Percentiles rank a stretch among this genome's conserved stretches.
phyloP scores from a whole-genome alignment of 2,113 vertebrate genomes.

The Dissostichus mawsoni region DNA sequence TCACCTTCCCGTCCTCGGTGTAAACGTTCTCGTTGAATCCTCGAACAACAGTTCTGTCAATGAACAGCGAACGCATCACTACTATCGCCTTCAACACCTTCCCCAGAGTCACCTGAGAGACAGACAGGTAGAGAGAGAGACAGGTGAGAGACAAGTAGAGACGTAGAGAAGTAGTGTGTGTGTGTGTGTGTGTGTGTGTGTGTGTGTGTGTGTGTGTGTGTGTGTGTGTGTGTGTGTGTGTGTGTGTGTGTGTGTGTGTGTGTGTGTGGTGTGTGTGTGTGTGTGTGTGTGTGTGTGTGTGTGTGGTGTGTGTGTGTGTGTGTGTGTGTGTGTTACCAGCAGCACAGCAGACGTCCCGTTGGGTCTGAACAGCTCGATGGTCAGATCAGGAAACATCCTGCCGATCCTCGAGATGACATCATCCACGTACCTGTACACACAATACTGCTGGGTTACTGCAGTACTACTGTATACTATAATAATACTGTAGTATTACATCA shows the following conservation, averaged over 20 bases:
- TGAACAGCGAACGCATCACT: conserved; percentile 98
- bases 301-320: no score
- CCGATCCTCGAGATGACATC: conserved; percentile 97
- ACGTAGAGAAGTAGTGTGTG: no score
- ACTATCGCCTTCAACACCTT: conserved; percentile 97
- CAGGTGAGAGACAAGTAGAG: no score
- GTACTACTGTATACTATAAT: neutral
- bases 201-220: no score
- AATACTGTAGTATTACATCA: no score
- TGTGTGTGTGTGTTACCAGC: conserved; percentile 90
- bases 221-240: no score
- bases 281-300: no score
- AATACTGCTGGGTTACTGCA: neutral
- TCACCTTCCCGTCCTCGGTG: conserved; percentile 94
- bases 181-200: no score
- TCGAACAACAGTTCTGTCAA: conserved; percentile 93
- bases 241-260: no score
- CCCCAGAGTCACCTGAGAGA: conserved; percentile 92
- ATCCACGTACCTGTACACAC: conserved; percentile 90
- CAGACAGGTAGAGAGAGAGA: neutral
- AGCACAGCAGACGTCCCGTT: conserved; percentile 96
- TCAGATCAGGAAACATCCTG: conserved; percentile 98
- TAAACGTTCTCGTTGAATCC: conserved; percentile 92
- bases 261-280: no score
- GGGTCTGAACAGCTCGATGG: conserved; percentile 94